phyloP scores from a whole-genome alignment of 2,888 invertebrate genomes.

The Pycnomerus fuliginosus region DNA sequence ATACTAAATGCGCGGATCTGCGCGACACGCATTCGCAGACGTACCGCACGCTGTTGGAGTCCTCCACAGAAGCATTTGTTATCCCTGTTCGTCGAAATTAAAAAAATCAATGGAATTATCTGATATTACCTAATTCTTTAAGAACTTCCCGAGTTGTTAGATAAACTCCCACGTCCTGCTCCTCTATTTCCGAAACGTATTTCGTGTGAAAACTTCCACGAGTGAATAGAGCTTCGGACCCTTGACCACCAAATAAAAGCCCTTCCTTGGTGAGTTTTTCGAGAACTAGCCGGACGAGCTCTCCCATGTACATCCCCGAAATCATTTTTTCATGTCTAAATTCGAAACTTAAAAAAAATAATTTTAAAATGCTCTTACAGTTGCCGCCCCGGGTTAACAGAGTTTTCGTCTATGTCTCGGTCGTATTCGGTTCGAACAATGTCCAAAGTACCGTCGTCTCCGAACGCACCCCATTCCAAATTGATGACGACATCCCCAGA shows the following conservation, averaged over 20 bases:
- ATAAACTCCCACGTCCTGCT: conserved; percentile 76
- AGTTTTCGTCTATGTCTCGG: conserved; percentile 76
- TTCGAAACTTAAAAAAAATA: neutral
- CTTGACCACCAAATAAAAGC: conserved; percentile 80
- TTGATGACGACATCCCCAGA: conserved; percentile 85
- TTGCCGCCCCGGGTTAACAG: conserved; percentile 84
- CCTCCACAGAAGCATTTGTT: conserved; percentile 80
- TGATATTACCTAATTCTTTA: conserved; percentile 72
- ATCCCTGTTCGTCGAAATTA: too few relatives aligned
- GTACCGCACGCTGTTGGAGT: conserved; percentile 88
- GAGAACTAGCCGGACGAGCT: conserved; percentile 83
- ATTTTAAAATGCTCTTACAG: conserved; percentile 62
- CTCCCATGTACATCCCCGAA: conserved; percentile 99
- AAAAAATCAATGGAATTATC: conserved; percentile 5
- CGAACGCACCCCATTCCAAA: conserved; percentile 98
- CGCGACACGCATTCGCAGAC: conserved; percentile 91
- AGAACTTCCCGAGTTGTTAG: conserved; percentile 77
- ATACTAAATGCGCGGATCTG: conserved; percentile 89
- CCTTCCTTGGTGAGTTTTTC: conserved; percentile 79
- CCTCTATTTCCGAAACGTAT: conserved; percentile 97
- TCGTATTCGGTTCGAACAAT: conserved; percentile 86
- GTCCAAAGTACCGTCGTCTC: conserved; percentile 85
- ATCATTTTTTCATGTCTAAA: conserved; percentile 95
- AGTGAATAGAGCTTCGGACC: conserved; percentile 75
- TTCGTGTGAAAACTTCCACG: conserved; percentile 91